phyloP scores from a whole-genome alignment of 1,140 invertebrate genomes.

The Drosophila tropicalis region DNA sequence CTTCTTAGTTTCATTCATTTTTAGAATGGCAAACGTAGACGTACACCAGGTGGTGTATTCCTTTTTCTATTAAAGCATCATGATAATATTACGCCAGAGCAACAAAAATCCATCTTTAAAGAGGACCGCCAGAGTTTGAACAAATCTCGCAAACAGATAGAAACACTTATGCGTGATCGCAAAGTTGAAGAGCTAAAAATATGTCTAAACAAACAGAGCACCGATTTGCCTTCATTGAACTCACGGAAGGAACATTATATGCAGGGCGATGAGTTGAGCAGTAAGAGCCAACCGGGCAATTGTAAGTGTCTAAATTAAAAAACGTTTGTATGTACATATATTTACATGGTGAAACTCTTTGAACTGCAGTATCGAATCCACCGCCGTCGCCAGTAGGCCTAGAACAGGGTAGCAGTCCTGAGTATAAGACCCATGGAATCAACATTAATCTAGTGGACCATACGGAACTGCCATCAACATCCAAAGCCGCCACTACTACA shows the following conservation, averaged over 20 bases:
- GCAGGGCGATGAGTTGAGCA: slow-evolving; percentile 84
- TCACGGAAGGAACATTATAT: slow-evolving; percentile 84
- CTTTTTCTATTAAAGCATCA: slow-evolving; percentile 91
- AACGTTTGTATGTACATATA: neutral
- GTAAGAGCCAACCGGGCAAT: slow-evolving; percentile 84
- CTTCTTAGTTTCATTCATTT: slow-evolving; percentile 32
- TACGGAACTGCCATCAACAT: slow-evolving; percentile 78
- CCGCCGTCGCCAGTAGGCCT: slow-evolving; percentile 90
- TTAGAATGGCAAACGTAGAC: slow-evolving; percentile 90
- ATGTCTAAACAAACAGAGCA: slow-evolving; percentile 83
- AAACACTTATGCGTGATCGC: slow-evolving; percentile 84
- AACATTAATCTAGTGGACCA: slow-evolving; percentile 84
- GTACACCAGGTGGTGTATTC: slow-evolving; percentile 93
- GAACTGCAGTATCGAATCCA: slow-evolving; percentile 86
- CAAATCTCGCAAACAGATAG: slow-evolving; percentile 85
- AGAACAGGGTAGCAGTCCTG: slow-evolving; percentile 87
- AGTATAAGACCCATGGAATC: slow-evolving; percentile 85
- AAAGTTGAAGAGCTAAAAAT: slow-evolving; percentile 87
- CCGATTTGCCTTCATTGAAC: slow-evolving; percentile 85
- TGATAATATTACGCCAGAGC: slow-evolving; percentile 87
- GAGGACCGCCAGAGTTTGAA: slow-evolving; percentile 86
- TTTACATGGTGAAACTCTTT: neutral
- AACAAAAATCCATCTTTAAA: slow-evolving; percentile 89
- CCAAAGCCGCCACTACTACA: slow-evolving; percentile 60
- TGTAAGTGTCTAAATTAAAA: slow-evolving; percentile 77